Base-by-base conservation (phyloP, 2,888 invertebrate species). In the Orchesella flavescens region DNA sequence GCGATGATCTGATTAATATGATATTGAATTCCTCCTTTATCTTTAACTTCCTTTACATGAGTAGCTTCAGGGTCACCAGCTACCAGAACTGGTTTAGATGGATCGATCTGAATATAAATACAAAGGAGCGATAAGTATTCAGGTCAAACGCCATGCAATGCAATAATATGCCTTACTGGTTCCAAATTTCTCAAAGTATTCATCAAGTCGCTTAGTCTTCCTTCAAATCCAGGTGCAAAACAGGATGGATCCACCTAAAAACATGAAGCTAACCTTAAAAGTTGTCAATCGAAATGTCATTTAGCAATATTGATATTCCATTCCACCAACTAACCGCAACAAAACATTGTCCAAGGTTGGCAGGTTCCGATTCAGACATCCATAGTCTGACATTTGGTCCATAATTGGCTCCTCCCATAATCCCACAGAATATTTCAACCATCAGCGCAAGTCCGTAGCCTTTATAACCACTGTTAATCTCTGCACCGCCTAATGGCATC, bases 351-450 rank as follows among this genome's bases (percentile, higher is more conserved):
- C 97, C 97, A 86, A 97, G 90, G 90, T 97, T 92, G 0, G 97
- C 97, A 0, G 92, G 91, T 0, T 91, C 91, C 1, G 93, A 91
- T 0, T 92, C 91, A 0, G 92, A 93, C 71, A 92, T 91, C 97
- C 97, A 97, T 75, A 93, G 92, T 1, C 97, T 92, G 10, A 98
- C 91, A 88, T 95, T 93, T 34, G 94, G 94, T 0, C 96, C 96
- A 89, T 93, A 96, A 0, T 92, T 91, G 0, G 93, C 90, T 9
- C 93, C 94, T 87, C 93, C 91, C 83, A 95, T 91, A 34, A 98
- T 93, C n/a, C 97, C 97, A 89, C 95, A 95, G 79, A 98, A 93
- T 0, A 96, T 91, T 89, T 98, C 98, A 1, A 97, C 96, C 93
- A 97, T 92, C 82, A 95, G 93, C 0, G 93, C 94, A 9, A 97